Base-by-base conservation (phyloP, 2,797 vertebrate species). In the Lophotriccus pileatus region DNA sequence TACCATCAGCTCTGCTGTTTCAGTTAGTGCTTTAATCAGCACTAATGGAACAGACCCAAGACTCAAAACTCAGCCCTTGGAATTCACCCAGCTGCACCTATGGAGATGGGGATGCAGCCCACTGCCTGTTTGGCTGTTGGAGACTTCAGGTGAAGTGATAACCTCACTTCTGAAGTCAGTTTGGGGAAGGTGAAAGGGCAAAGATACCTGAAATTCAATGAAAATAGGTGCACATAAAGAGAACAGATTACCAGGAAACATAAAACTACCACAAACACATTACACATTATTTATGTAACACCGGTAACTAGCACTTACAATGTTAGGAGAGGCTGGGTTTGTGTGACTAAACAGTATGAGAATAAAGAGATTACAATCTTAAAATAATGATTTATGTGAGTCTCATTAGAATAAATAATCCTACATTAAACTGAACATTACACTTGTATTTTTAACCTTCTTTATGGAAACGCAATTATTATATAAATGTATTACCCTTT, bases 321-420 rank as follows among this genome's bases (percentile, higher is more conserved):
- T 0, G 0, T 79, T 52, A 56, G 60, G 47, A 73, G 90, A 76
- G 72, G 37, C 74, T 36, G 34, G 27, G 52, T 70, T 70, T 39
- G 56, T 67, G 64, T 70, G 68, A 79, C 18, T 79, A 68, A 91
- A 60, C 24, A 41, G 18, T n/a, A 21, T 34, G 47, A 59, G 52
- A 76, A 62, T 63, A 80, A 75, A 52, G 43, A 84, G 70, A 93
- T 80, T 46, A 50, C 14, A 41, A 56, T 90, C 84, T 85, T 43
- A 56, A 77, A 94, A 73, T 34, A 72, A 69, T 60, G 18, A 77
- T 68, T 86, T 75, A 50, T 44, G 5, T 28, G 44, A 86, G 22
- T 73, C 41, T 36, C 27, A 93, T 68, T 83, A 82, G 52, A 89
- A 92, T 53, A 90, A 79, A 77, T 43, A 83, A 64, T 30, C 20